Evolutionary conservation across 2,888 invertebrate genomes (phyloP).

Genomic region (Pristionchus maxplancki): DNA sequence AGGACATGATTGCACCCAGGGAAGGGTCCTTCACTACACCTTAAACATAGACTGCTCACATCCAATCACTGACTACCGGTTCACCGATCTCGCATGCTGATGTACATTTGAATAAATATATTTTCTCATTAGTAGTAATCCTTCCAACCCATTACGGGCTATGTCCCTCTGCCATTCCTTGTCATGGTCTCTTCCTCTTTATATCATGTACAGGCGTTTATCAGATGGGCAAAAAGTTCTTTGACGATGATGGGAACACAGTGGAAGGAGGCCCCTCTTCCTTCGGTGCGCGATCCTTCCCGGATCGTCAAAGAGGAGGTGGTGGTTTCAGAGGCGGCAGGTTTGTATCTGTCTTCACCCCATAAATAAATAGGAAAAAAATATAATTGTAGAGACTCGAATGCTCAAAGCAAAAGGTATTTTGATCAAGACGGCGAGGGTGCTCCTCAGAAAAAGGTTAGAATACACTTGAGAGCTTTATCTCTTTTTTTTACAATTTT

Average conservation of each 20-base stretch:
- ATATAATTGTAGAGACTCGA: neutral
- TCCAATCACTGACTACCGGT: neutral
- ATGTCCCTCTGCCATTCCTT: conserved; percentile 47
- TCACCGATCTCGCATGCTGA: conserved; percentile 38
- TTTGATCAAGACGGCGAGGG: conserved; percentile 21
- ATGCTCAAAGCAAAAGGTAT: conserved; percentile 4
- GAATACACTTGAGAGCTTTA: neutral
- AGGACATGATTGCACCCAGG: neutral
- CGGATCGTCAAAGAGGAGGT: neutral
- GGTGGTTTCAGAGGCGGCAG: conserved; percentile 10
- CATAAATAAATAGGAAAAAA: neutral
- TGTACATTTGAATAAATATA: conserved; percentile 40
- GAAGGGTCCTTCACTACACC: conserved; percentile 19
- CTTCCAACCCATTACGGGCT: neutral
- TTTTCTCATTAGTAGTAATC: neutral
- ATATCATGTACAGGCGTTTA: neutral
- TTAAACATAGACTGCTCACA: conserved; percentile 12
- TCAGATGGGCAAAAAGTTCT: conserved; percentile 47
- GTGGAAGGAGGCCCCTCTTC: conserved; percentile 16
- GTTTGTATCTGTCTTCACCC: neutral
- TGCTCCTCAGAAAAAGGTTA: conserved; percentile 9
- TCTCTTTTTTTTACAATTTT: neutral
- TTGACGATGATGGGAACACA: conserved; percentile 42
- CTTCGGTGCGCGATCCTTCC: conserved; percentile 13
- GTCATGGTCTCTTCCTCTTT: neutral